Evolutionary conservation across 2,888 invertebrate genomes (phyloP), one percentile per base, ranked within the genome.

Genomic region (Anthophora plumipes): DNA sequence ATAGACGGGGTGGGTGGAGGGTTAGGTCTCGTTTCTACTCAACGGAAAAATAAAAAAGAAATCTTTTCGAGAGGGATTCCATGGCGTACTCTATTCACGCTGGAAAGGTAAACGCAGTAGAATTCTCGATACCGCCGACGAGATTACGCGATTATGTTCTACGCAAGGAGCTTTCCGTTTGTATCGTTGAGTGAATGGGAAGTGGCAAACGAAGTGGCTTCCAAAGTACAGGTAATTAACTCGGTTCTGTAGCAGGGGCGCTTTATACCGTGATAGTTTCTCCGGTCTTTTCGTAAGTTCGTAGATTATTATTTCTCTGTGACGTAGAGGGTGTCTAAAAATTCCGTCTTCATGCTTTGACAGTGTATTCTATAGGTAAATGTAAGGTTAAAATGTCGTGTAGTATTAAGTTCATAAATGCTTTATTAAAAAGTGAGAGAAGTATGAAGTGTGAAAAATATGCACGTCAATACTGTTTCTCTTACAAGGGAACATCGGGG

Each of bases 191-290:
- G 59, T 17, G 52, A 63, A 66, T 39, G 61, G 76, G 39, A 59
- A 67, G 41, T 41, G 74, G 71, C 74, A 85, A 82, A 85, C 73
- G 8, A 54, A 54, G 52, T 54, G 22, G 71, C 73, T 85, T 77
- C 57, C 68, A 61, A 69, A 37, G 43, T n/a, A 0, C 57, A 63
- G 55, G 71, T 67, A 75, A 81, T 78, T 83, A 85, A 87, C 79
- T 85, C 31, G 82, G 63, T 57, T 3, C 31, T 31, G 31, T 31
- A 4, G 31, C 1, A 4, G 2, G 31, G 1, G 25, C 22, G n/a
- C 22, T 11, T 54, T 50, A 2, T n/a, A n/a, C 48, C n/a, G n/a
- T 22, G 22, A 54, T 54, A 22, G 9, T 54, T 54, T 54, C 11
- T 20, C 52, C 20, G 0, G 6, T 22, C 52, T 11, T 54, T 17